Conservation (phyloP, 2,888 invertebrate genomes). For the Agrochola litura region DNA sequence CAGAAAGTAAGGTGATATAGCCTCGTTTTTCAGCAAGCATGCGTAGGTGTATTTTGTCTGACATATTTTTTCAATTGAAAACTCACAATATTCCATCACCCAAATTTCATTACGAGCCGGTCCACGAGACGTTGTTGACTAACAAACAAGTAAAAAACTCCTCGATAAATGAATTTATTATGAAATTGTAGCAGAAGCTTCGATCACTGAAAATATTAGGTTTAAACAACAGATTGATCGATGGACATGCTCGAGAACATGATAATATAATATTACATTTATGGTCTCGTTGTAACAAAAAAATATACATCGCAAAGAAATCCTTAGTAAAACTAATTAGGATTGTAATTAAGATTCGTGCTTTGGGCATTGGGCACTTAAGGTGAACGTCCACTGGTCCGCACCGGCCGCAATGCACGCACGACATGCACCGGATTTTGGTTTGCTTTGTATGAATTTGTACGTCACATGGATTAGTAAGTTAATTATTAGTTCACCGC, state of each 20-base stretch:
- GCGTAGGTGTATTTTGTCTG: not conserved
- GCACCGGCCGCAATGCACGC: not conserved
- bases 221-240: too few species aligned
- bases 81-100: constrained; percentile 20
- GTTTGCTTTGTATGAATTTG: not conserved
- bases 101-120: constrained; percentile 29
- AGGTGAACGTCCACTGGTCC: not conserved
- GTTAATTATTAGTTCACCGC: not conserved
- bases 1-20: not conserved
- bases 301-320: not conserved
- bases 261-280: not conserved
- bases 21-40: not conserved
- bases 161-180: constrained; percentile 17
- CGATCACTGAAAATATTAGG: too few species aligned
- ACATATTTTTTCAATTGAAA: constrained; percentile 11
- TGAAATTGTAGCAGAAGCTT: not conserved
- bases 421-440: not conserved
- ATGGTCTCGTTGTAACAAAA: not conserved
- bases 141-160: constrained; percentile 36
- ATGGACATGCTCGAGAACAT: not conserved
- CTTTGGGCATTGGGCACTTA: not conserved
- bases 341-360: not conserved
- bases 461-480: not conserved
- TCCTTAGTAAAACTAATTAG: not conserved
- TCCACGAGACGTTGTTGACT: constrained; percentile 28